Percentiles rank a stretch among this genome's conserved stretches.
Conservation (phyloP, 30 jellyfish, hydroid and myxozoan species). For the Chironex yamaguchii region DNA sequence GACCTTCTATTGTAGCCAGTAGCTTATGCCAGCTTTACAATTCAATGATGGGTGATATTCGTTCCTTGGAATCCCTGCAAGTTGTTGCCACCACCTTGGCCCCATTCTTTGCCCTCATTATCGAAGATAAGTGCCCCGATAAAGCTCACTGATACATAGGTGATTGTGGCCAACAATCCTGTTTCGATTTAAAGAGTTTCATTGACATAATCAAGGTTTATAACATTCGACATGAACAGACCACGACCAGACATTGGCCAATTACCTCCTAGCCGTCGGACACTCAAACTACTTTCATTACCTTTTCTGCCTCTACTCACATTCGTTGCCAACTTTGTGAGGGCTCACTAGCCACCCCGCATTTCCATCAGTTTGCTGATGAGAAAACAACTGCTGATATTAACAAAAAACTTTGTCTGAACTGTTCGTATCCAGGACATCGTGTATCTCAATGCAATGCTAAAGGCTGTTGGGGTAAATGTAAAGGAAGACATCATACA, state of each 20-base stretch:
- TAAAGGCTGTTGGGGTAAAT: not conserved
- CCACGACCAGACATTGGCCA: conserved; percentile 13
- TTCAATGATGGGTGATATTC: conserved; percentile 53
- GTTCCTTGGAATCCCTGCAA: conserved; percentile 24
- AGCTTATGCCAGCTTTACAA: conserved; percentile 33
- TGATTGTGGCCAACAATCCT: not conserved
- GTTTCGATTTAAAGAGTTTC: conserved; percentile 3
- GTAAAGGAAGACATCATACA: conserved; percentile 14
- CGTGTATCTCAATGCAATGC: conserved; percentile 36
- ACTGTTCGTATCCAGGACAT: conserved; percentile 48
- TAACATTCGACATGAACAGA: conserved; percentile 13
- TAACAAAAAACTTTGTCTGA: conserved; percentile 15
- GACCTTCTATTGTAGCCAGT: conserved; percentile 19
- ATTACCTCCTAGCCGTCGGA: too few species aligned
- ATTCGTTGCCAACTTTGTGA: conserved; percentile 46
- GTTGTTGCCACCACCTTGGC: conserved; percentile 42
- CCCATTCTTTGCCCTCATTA: conserved; percentile 21
- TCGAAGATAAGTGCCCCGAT: conserved; percentile 52
- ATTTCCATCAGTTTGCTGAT: conserved; percentile 21
- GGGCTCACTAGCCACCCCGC: conserved; percentile 32
- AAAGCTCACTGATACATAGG: conserved; percentile 30
- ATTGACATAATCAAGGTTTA: conserved; percentile 17
- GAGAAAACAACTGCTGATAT: conserved; percentile 10
- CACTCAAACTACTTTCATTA: not conserved
- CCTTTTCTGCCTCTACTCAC: conserved; percentile 29